Base-by-base conservation (phyloP, 2,888 invertebrate genomes). In the Pandemis corylana region DNA sequence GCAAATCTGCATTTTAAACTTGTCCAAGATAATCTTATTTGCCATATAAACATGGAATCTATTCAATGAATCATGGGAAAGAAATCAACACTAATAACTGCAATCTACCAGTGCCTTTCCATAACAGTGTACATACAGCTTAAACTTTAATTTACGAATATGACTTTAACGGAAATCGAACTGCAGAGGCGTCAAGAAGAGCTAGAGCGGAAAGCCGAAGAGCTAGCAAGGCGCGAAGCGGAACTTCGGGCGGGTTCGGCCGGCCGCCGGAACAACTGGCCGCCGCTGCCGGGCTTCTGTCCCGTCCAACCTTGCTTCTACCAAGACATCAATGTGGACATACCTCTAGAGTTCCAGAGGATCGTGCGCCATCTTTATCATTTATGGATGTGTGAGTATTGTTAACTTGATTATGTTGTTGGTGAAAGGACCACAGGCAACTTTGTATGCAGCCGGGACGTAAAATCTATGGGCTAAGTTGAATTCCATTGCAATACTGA, bases 261-360 rank as follows among this genome's bases (percentile, higher is more conserved):
- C 56, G 96, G 96, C 7, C 92, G 98, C 80, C 95, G 97, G 81
- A 99, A 99, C 90, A 99, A 99, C 94, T 99, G 99, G 99, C 99
- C 99, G 1, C 99, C 99, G 0, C 91, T 99, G 78, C 99, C 99
- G 0, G 96, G 97, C 71, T 97, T 97, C 85, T 98, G 98, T 83
- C 99, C 98, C 76, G 96, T 99, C 77, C 98, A 99, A 88, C 99
- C 99, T 0, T 99, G 99, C 91, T 99, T 99, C 95, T 99, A 99
- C 92, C 99, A 99, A 95, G 99, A 99, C 91, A 99, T 99, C 83
- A 98, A 98, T 89, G 98, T 99, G 65, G 99, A 99, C 89, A 99
- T 99, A 89, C 99, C 99, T 41, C 95, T 98, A 67, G 99, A 99
- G 90, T 99, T 99, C 94, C 99, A 99, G 92, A 97, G 97, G 90